phyloP scores from a whole-genome alignment of 2,113 vertebrate species.

The Paradisaea rubra region DNA sequence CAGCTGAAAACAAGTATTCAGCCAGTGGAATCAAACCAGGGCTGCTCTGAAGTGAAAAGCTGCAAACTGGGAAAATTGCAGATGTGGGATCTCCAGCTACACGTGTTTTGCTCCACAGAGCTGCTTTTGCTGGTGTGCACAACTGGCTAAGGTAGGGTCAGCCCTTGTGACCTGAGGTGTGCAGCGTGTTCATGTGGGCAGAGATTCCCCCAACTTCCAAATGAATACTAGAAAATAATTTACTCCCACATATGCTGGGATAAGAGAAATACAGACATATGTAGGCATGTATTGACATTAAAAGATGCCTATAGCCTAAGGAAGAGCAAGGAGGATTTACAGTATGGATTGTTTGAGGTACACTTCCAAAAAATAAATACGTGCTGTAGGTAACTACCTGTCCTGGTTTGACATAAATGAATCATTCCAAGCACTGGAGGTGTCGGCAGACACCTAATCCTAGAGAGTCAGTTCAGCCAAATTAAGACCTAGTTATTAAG shows the following conservation, averaged over 20 bases:
- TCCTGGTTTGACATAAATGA: not conserved
- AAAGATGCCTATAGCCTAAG: not conserved
- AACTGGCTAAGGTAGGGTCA: not conserved
- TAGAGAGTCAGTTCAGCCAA: constrained; percentile 4
- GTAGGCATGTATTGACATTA: not conserved
- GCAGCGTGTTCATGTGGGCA: not conserved
- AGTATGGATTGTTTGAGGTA: not conserved
- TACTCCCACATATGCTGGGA: not conserved
- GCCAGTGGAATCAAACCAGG: not conserved
- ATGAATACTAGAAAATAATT: not conserved
- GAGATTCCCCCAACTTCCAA: not conserved
- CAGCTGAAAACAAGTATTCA: not conserved
- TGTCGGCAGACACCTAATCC: not conserved
- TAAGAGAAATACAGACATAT: not conserved
- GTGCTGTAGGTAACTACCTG: not conserved
- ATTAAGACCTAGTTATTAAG: constrained; percentile 43
- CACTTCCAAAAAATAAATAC: not conserved
- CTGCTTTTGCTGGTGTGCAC: not conserved
- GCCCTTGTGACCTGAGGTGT: not conserved
- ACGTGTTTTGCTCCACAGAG: not conserved
- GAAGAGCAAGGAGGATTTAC: not conserved
- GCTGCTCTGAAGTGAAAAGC: not conserved
- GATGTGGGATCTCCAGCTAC: not conserved
- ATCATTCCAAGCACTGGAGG: not conserved
- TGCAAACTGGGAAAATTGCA: not conserved